Evolutionary conservation across 2,797 vertebrate genomes (phyloP).

Genomic region (Limosa lapponica): DNA sequence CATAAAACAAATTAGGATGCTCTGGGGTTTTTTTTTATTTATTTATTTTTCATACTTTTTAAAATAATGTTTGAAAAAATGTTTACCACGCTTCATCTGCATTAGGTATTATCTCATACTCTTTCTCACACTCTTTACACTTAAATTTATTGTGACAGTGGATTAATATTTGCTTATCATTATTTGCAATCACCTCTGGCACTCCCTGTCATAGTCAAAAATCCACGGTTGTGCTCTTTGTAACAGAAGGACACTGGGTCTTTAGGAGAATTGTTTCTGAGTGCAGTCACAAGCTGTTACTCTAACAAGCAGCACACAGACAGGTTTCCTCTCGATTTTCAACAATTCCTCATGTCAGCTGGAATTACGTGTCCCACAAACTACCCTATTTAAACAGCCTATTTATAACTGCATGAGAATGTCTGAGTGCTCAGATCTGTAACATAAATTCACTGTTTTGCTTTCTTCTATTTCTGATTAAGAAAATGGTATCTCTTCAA

Average conservation of each 20-base stretch:
- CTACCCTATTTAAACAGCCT: not conserved
- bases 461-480: not conserved
- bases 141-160: not conserved
- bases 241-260: not conserved
- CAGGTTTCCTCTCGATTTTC: not conserved
- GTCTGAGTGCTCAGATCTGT: not conserved
- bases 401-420: not conserved
- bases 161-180: not conserved
- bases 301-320: not conserved
- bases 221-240: fast-evolving
- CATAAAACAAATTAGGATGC: not conserved
- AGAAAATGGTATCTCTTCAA: not conserved
- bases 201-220: not conserved
- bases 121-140: not conserved
- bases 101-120: not conserved
- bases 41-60: not conserved
- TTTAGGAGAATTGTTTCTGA: not conserved
- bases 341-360: not conserved
- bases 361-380: not conserved
- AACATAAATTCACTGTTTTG: not conserved
- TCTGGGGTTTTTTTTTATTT: not conserved
- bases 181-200: not conserved
- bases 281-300: constrained; percentile 2
- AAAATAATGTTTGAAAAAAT: not conserved
- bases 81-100: fast-evolving